phyloP scores from a whole-genome alignment of 2,113 vertebrate species.

The Colius striatus region DNA sequence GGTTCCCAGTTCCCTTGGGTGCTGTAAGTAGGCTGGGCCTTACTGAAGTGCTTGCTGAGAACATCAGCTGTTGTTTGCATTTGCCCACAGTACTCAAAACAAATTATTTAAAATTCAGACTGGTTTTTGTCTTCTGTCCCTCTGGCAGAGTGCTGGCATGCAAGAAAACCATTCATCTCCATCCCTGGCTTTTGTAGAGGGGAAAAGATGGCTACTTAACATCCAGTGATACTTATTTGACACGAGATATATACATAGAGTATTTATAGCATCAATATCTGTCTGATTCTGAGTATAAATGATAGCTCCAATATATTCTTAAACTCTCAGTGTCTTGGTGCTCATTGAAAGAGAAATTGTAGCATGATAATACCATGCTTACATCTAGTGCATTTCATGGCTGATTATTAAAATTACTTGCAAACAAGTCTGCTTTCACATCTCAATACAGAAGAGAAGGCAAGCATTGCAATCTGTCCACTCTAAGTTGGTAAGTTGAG shows the following conservation, averaged over 20 bases:
- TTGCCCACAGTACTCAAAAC: background rate
- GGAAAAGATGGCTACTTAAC: background rate
- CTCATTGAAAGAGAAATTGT: background rate
- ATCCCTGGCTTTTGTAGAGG: background rate
- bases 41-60: background rate
- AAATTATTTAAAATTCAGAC: background rate
- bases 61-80: background rate
- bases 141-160: background rate
- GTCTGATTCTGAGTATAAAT: background rate
- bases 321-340: background rate
- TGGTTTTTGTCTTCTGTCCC: background rate
- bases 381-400: slow-evolving; percentile 12
- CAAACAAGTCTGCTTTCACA: background rate
- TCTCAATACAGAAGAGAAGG: background rate
- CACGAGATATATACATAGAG: background rate
- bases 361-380: background rate
- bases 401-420: slow-evolving; percentile 40
- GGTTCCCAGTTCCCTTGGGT: background rate
- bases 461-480: background rate
- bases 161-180: background rate
- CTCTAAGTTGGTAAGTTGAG: background rate
- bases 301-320: background rate
- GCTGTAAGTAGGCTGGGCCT: background rate
- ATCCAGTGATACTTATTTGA: background rate
- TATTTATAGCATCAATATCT: background rate